These are phyloP conservation scores for Xerus rutilus DNA, from an alignment of 2,797 vertebrate species.

Conservation along the genomic window DNA sequence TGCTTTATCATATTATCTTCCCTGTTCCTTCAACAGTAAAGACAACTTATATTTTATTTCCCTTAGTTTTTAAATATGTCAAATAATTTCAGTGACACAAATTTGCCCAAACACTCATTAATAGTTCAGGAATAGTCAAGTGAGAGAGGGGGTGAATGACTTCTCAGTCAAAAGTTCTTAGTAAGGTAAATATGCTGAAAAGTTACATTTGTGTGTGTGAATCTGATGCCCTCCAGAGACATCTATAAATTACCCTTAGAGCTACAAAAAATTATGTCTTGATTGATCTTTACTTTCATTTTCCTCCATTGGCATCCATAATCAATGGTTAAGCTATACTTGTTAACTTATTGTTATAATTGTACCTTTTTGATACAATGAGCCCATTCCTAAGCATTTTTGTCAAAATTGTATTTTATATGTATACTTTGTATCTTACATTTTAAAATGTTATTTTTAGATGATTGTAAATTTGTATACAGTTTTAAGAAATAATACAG, in stretches of 20 bases:
- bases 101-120: not conserved
- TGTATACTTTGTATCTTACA: not conserved
- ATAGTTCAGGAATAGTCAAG: not conserved
- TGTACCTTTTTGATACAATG: constrained; percentile 17
- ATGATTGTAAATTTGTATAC: not conserved
- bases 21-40: constrained; percentile 6
- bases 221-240: not conserved
- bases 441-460: not conserved
- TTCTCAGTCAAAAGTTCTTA: not conserved
- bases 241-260: constrained; percentile 26
- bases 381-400: not conserved
- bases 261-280: not conserved
- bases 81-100: constrained; percentile 22
- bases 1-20: not conserved
- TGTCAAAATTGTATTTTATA: constrained; percentile 36
- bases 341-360: constrained; percentile 17
- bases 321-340: constrained; percentile 17
- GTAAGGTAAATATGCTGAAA: constrained; percentile 36
- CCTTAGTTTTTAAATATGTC: constrained; percentile 40
- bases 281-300: constrained; percentile 30
- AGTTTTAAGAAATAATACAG: not conserved
- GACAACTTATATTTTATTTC: not conserved
- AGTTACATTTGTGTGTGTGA: not conserved
- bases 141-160: not conserved
- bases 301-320: not conserved